Percentiles rank a stretch among this genome's conserved stretches.
These are phyloP conservation scores for Scaeva pyrastri DNA, from an alignment of 2,888 invertebrate genomes.

Conservation along the genomic window DNA sequence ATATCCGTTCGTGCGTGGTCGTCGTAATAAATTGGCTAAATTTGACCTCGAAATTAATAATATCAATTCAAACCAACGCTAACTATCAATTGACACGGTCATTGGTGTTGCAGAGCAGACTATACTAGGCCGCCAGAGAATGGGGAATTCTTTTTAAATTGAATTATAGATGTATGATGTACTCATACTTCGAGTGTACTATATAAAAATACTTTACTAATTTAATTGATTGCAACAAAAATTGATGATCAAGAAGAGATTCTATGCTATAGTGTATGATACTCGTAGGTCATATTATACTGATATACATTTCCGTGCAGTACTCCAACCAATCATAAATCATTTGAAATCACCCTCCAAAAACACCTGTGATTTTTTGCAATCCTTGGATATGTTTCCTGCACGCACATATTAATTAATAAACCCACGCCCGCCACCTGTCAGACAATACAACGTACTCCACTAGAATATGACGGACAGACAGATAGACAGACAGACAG, in stretches of 20 bases:
- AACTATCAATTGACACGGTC: conserved; percentile 72
- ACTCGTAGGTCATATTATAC: background rate
- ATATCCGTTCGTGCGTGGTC: conserved; percentile 20
- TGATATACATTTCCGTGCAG: background rate
- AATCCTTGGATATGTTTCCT: conserved; percentile 46
- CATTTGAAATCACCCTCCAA: conserved; percentile 11
- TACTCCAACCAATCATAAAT: background rate
- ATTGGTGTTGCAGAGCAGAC: conserved; percentile 2
- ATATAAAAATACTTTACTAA: conserved; percentile 49
- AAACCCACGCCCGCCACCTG: conserved; percentile 39
- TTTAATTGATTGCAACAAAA: conserved; percentile 1
- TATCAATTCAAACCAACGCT: conserved; percentile 62
- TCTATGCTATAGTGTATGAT: conserved; percentile 3
- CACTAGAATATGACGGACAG: conserved; percentile 24
- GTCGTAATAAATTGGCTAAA: conserved; percentile 36
- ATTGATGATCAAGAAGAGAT: conserved; percentile 42
- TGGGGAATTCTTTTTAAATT: conserved; percentile 27
- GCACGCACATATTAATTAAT: conserved; percentile 59
- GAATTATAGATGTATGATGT: background rate
- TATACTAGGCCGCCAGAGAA: background rate
- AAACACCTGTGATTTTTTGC: conserved; percentile 65
- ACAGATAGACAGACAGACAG: conserved; percentile 35
- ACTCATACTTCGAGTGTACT: background rate
- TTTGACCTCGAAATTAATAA: conserved; percentile 69
- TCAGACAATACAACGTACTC: conserved; percentile 7